A percentile compares a stretch with the other conserved stretches of the same genome.
Conservation (phyloP, 2,888 invertebrate genomes). For the Nemotelus nigrinus region DNA sequence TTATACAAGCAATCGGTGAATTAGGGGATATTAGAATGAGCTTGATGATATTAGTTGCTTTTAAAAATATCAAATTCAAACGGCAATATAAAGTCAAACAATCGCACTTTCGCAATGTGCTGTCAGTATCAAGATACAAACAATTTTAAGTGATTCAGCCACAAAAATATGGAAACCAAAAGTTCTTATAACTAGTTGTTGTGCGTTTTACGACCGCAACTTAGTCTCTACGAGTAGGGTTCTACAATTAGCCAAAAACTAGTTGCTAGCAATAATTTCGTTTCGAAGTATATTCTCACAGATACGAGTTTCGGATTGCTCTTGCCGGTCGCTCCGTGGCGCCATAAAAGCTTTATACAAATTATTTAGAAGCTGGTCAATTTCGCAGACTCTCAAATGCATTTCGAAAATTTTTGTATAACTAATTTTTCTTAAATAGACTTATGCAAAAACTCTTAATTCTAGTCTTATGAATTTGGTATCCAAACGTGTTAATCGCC, state of each 20-base stretch:
- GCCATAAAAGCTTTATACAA: background rate
- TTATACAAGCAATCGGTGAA: too few species aligned
- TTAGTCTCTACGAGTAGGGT: conserved; percentile 49
- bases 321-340: background rate
- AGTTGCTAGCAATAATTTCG: conserved; percentile 32
- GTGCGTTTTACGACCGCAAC: conserved; percentile 57
- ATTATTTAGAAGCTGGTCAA: conserved; percentile 7
- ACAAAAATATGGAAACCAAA: conserved; percentile 54
- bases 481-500: conserved; percentile 12
- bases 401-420: conserved; percentile 16
- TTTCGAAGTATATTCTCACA: conserved; percentile 50
- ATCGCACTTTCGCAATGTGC: conserved; percentile 44
- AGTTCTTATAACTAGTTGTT: conserved; percentile 43
- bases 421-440: conserved; percentile 12
- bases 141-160: conserved; percentile 54
- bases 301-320: conserved; percentile 52
- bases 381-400: conserved; percentile 17
- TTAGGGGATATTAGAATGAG: background rate
- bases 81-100: conserved; percentile 52
- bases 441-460: conserved; percentile 7
- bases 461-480: conserved; percentile 28
- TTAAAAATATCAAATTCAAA: background rate
- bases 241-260: background rate
- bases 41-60: background rate
- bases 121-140: background rate